Base-by-base conservation (phyloP, 2,888 invertebrate species). In the Diadromus collaris region DNA sequence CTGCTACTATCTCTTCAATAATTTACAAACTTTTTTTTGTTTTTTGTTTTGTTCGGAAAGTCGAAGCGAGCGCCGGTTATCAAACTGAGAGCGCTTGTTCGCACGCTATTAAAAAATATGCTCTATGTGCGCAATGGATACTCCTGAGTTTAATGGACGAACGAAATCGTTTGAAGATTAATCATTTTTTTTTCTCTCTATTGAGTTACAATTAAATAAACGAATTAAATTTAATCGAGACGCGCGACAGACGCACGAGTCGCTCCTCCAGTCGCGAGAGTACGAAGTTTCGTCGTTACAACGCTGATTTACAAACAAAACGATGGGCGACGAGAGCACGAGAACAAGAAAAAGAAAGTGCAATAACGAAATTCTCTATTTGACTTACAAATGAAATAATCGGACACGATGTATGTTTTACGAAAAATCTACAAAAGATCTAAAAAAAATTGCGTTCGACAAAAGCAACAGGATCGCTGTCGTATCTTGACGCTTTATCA, bases 1-100 rank as follows among this genome's bases (percentile, higher is more conserved):
- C 81, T 69, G 80, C 72, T 80, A 75, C 79, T 79, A 74, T 80
- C 75, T 80, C 72, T 81, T 80, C 74, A 77, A 73, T 51, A 80
- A 81, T 81, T 76, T 80, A 81, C 77, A 81, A 68, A 78, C 46
- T 34, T 29, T 61, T 60, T 21, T 67, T 58, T 21, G 54, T n/a
- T 44, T 44, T 44, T 65, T 67, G 2, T 54, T 61, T 46, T 51
- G 1, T 56, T 48, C 71, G 6, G 27, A 51, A 46, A 74, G 34
- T 48, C 38, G 56, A 65, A 61, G 61, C 56, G 68, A 68, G 56
- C 56, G 56, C 29, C 67, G 54, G 48, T 54, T 24, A 21, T 56
- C 51, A 16, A 67, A 56, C 54, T 24, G 21, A 51, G 67, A 56
- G 65, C 65, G 34, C 51, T 51, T 65, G 32, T 21, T 34, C 65